Evolutionary conservation across 2,888 invertebrate genomes (phyloP), one percentile per base, ranked within the genome.

Genomic region (Campoplex nolae): DNA sequence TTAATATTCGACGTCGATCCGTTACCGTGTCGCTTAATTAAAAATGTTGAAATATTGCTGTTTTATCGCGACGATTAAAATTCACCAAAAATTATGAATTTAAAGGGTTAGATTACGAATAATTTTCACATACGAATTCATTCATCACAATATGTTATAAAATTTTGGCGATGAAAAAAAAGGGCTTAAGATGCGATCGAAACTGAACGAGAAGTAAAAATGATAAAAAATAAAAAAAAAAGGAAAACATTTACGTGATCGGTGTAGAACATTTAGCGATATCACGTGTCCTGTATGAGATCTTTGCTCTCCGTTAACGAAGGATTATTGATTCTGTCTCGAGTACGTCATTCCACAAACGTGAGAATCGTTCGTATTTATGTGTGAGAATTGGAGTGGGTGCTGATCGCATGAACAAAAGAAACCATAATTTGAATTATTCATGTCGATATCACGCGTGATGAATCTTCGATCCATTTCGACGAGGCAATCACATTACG

Each of bases 301-400:
- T 76, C 76, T 76, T 65, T 7, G 45, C 58, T 32, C 28, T 16
- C 38, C 58, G 45, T 71, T 45, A 71, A 71, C 58, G 62, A 71
- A 32, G 62, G 58, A 48, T 71, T 80, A 80, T 80, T 45, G 79
- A 80, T 80, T 80, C 35, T 71, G 71, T 58, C 71, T 62, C 71
- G 71, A 80, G 70, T 58, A 48, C 42, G 79, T 54, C 45, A 62
- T 80, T 71, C 58, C 76, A 62, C 45, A n/a, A 2, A 42, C 38
- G 28, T 74, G 74, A 42, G n/a, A 35, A 71, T 62, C 4, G 32
- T 32, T 32, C 13, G 16, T 32, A 11, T 23, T 23, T 58, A n/a
- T 1, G 32, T 16, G 11, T 11, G 62, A 32, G 32, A 3, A 32
- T 32, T 62, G 62, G 16, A 62, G 32, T 32, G 62, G 62, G 32